Evolutionary conservation across 2,888 invertebrate genomes (phyloP).

Genomic region (Melinaea marsaeus): DNA sequence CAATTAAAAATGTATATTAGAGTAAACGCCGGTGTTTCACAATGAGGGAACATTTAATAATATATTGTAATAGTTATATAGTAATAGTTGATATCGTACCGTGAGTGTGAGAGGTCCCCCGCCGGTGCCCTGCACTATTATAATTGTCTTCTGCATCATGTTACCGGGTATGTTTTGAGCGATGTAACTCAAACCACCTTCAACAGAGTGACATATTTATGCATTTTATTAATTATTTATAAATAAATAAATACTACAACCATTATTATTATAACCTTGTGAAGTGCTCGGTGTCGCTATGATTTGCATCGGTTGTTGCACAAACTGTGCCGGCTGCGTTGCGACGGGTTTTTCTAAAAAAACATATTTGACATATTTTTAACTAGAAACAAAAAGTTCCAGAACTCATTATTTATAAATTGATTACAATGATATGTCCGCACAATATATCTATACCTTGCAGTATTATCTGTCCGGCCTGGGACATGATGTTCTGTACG

Average conservation of each 20-base stretch:
- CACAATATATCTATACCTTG: constrained; percentile 52
- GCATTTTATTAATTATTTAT: neutral
- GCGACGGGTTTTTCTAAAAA: constrained; percentile 56
- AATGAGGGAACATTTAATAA: constrained; percentile 4
- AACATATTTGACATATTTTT: constrained; percentile 5
- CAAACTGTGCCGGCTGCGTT: constrained; percentile 56
- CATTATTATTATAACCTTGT: constrained; percentile 53
- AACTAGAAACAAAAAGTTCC: neutral
- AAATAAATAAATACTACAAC: neutral
- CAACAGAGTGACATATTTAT: constrained; percentile 11
- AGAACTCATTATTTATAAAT: constrained; percentile 2
- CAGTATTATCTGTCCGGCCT: constrained; percentile 66
- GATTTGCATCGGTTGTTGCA: constrained; percentile 71
- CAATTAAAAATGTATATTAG: too few relatives aligned
- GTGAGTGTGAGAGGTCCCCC: constrained; percentile 72
- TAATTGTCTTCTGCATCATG: constrained; percentile 75
- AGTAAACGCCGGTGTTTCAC: neutral
- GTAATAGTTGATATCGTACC: constrained; percentile 44
- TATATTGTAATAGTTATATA: neutral
- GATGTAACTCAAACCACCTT: constrained; percentile 65
- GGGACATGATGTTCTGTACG: constrained; percentile 68
- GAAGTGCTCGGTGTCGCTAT: constrained; percentile 64
- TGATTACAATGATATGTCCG: neutral
- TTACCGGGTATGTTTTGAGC: constrained; percentile 67
- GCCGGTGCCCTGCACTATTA: constrained; percentile 70